Evolutionary conservation across 2,888 invertebrate species (phyloP), one percentile per base, ranked within the genome.

Genomic region (Drosophila limbata): DNA sequence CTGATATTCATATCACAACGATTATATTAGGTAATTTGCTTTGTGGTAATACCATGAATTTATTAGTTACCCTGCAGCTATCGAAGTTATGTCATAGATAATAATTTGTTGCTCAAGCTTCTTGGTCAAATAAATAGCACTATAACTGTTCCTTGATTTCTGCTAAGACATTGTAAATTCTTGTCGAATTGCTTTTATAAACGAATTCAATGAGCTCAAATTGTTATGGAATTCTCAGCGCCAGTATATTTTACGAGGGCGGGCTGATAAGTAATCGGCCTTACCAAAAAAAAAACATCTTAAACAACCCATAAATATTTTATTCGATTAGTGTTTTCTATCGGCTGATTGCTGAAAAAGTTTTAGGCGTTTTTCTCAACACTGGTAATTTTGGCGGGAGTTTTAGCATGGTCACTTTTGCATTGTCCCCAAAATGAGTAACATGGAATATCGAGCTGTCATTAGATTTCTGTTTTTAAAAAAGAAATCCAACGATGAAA

Each of bases 161-260:
- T 4, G n/a, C 8, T 31, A 17, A 9, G 6, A 13, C 31, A 10
- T 1, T 50, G 21, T 55, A 59, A 42, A 42, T 42, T 15, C 50
- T 51, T 59, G 51, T 65, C 59, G 11, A 17, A 35, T 35, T n/a
- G 17, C 9, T 4, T 1, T 9, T 40, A 42, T 40, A 37, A 42
- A 45, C 39, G 47, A 9, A 48, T 57, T 37, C 17, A 59, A 64
- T 64, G 50, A 37, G n/a, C 42, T 10, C 11, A 35, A 25, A 10
- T 17, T 51, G 11, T 44, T 35, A 40, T 61, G n/a, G 10, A 13
- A 25, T 11, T 11, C 15, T 25, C 6, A 17, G 28, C n/a, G 8
- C 8, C 28, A 28, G 13, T 17, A 4, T 31, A 42, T 42, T 37
- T 17, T 10, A 25, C n/a, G n/a, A n/a, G n/a, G n/a, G n/a, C n/a